phyloP scores from a whole-genome alignment of 2,113 vertebrate species.

The Clarias gariepinus region DNA sequence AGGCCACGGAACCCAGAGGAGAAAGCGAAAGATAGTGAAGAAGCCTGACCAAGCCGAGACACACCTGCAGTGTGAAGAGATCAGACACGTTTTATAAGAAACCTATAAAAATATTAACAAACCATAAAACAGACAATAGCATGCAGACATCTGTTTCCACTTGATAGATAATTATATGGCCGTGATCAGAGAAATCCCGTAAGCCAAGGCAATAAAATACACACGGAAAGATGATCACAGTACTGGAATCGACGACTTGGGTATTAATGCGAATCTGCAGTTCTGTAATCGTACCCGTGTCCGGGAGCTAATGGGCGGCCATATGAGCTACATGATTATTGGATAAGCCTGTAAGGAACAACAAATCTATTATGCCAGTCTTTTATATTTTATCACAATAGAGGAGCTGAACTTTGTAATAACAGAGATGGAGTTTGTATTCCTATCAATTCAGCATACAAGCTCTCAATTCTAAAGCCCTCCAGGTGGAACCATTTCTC shows the following conservation, averaged over 20 bases:
- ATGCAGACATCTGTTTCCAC: constrained; percentile 1
- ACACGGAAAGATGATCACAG: neutral
- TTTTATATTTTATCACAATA: neutral
- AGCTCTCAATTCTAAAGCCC: constrained; percentile 2
- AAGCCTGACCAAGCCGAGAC: constrained; percentile 82
- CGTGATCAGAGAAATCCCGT: neutral
- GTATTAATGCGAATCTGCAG: neutral
- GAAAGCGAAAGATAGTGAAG: constrained; percentile 86
- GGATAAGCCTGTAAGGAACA: neutral
- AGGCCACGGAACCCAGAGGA: constrained; percentile 84
- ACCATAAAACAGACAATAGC: neutral
- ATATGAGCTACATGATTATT: neutral
- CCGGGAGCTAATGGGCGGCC: neutral
- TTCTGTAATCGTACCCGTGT: constrained; percentile 17
- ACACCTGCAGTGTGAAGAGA: constrained; percentile 75
- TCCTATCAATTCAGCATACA: neutral
- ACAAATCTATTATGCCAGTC: neutral
- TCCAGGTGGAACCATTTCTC: constrained; percentile 25
- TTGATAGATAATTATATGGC: neutral
- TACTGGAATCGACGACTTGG: neutral
- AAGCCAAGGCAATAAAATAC: neutral
- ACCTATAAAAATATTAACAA: neutral
- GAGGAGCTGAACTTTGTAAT: constrained; percentile 50
- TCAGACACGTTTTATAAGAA: neutral
- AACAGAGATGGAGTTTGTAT: constrained; percentile 55